Conservation (phyloP, 2,113 vertebrate species). For the Erythrolamprus reginae region DNA sequence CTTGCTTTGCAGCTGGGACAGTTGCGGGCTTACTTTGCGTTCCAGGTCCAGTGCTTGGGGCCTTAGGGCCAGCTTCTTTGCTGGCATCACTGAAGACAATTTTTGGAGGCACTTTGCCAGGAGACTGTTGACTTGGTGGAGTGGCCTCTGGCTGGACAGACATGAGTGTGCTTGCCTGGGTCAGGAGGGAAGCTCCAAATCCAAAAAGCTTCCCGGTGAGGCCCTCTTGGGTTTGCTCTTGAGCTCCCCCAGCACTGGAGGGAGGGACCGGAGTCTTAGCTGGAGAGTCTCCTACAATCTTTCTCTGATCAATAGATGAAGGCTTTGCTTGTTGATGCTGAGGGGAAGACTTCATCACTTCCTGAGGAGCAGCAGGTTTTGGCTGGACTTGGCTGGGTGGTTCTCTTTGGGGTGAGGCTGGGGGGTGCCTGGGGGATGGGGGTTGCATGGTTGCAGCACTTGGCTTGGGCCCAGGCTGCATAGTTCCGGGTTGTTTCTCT, state of each 20-base stretch:
- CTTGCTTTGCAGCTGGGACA: slow-evolving; percentile 31
- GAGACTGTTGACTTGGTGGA: slow-evolving; percentile 74
- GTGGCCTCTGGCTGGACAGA: slow-evolving; percentile 83
- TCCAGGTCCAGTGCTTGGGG: slow-evolving; percentile 64
- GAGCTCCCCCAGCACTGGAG: slow-evolving; percentile 69
- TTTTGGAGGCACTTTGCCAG: slow-evolving; percentile 87
- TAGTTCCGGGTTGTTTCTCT: slow-evolving; percentile 44
- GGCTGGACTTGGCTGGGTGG: slow-evolving; percentile 58
- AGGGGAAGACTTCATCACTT: slow-evolving; percentile 75
- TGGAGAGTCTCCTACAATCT: slow-evolving; percentile 74
- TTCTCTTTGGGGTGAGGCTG: slow-evolving; percentile 60
- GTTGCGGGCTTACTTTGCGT: slow-evolving; percentile 55
- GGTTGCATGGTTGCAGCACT: slow-evolving; percentile 30
- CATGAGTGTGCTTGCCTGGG: slow-evolving; percentile 94
- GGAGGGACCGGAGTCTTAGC: slow-evolving; percentile 69
- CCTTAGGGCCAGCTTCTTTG: slow-evolving; percentile 77
- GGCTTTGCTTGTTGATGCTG: slow-evolving; percentile 73
- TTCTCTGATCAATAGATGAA: slow-evolving; percentile 79
- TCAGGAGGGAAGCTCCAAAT: slow-evolving; percentile 92
- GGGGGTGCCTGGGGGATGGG: slow-evolving; percentile 65
- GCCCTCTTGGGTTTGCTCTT: slow-evolving; percentile 89
- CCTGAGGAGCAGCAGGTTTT: slow-evolving; percentile 78
- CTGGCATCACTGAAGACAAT: slow-evolving; percentile 81
- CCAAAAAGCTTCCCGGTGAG: slow-evolving; percentile 96
- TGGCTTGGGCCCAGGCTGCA: slow-evolving; percentile 34